These are phyloP conservation scores for Trochalopteron elliotii DNA, from an alignment of 2,113 vertebrate genomes.

Conservation along the genomic window DNA sequence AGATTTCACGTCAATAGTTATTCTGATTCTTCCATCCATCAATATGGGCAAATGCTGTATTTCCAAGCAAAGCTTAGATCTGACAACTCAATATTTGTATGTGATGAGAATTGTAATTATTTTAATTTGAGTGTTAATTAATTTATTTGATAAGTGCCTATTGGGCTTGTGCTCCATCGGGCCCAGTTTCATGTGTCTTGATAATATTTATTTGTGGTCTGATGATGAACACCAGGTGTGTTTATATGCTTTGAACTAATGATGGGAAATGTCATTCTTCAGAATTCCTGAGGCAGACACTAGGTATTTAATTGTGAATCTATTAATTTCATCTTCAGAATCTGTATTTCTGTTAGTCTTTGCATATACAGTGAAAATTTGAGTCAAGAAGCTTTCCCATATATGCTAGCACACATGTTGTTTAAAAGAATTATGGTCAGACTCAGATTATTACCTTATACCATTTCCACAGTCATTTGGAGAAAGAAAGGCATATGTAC, in stretches of 20 bases:
- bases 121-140: constrained; percentile 37
- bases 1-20: constrained; percentile 40
- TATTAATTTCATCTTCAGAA: background rate
- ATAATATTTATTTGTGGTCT: constrained; percentile 1
- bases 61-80: constrained; percentile 6
- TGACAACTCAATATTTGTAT: constrained; percentile 6
- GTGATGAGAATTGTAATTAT: constrained; percentile 9
- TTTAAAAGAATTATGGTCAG: background rate
- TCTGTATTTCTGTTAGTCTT: background rate
- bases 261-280: background rate
- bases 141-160: constrained; percentile 24
- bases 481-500: background rate
- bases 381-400: background rate
- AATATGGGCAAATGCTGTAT: background rate
- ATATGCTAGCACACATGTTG: background rate
- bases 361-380: background rate
- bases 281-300: background rate
- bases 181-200: background rate
- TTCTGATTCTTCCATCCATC: constrained; percentile 1
- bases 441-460: background rate
- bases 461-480: background rate
- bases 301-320: background rate
- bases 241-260: constrained; percentile 15
- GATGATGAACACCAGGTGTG: background rate
- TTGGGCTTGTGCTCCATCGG: constrained; percentile 23